phyloP scores from a whole-genome alignment of 2,113 vertebrate species.

The Cromileptes altivelis region DNA sequence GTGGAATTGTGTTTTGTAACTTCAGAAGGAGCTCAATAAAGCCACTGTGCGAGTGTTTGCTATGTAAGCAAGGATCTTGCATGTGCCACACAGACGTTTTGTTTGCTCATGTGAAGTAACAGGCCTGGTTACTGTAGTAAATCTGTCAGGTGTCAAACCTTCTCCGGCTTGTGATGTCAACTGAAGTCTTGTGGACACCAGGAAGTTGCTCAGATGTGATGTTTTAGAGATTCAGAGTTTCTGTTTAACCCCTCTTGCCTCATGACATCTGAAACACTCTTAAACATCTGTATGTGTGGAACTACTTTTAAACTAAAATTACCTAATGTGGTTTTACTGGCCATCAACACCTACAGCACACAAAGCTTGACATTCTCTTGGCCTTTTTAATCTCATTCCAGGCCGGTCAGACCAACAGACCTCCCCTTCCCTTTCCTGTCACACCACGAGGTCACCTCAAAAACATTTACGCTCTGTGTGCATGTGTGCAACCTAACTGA shows the following conservation, averaged over 20 bases:
- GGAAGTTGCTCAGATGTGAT: neutral
- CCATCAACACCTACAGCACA: conserved; percentile 49
- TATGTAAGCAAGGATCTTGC: neutral
- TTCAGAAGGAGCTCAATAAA: neutral
- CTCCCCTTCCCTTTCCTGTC: conserved; percentile 79
- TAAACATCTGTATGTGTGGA: neutral
- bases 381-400: conserved; percentile 73
- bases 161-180: neutral
- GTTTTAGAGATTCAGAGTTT: neutral
- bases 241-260: neutral
- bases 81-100: neutral
- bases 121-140: neutral
- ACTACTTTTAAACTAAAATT: neutral
- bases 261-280: neutral
- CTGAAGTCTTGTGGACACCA: neutral
- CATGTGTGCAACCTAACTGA: conserved; percentile 34
- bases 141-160: neutral
- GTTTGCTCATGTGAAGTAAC: neutral
- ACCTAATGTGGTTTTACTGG: conserved; percentile 20
- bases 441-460: conserved; percentile 39
- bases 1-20: neutral
- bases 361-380: conserved; percentile 78
- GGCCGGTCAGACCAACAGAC: conserved; percentile 52
- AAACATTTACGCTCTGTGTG: conserved; percentile 37
- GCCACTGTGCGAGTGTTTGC: neutral